Base-by-base conservation (phyloP, 2,888 invertebrate species). In the Pandemis cinnamomeana region DNA sequence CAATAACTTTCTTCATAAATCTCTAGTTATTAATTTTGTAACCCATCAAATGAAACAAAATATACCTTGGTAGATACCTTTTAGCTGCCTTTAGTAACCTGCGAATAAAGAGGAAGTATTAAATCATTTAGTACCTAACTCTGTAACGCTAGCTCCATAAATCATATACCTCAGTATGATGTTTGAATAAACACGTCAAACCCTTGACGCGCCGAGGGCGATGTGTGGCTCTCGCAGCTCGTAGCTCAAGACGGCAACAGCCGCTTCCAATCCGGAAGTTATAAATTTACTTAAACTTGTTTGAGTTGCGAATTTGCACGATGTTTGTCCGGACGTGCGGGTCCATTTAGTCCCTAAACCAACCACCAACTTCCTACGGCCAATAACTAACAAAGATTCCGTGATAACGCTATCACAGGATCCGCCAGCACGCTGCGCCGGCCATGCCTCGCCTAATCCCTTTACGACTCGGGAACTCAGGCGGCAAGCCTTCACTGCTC, bases 221-320 rank as follows among this genome's bases (percentile, higher is more conserved):
- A 41, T 60, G 73, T 78, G 71, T 80, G 71, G 71, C 53, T 66
- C 71, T 55, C 55, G 55, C 8, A 58, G 58, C 58, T 58, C 58
- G 58, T 55, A 74, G 72, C 79, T 76, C 80, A 80, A 81, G 80
- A 80, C 82, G 84, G 84, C 85, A 86, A 83, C 88, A 86, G 87
- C 80, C 83, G 87, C 84, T 85, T 85, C 84, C 85, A 87, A 90
- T 88, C 85, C 87, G 86, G 89, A 92, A 92, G 89, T 92, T 92
- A 91, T 92, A 91, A 92, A 92, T 93, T 92, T 91, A 86, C 88
- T 87, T 91, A 89, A 93, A 92, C 85, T 92, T 93, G 91, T 92
- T 93, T 92, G 89, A 92, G 91, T 93, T 92, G 80, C 83, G 87
- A 90, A 90, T 92, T 91, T 87, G 86, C 87, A 83, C 88, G 89